phyloP scores from a whole-genome alignment of 2,113 vertebrate species.

The Perccottus glenii region DNA sequence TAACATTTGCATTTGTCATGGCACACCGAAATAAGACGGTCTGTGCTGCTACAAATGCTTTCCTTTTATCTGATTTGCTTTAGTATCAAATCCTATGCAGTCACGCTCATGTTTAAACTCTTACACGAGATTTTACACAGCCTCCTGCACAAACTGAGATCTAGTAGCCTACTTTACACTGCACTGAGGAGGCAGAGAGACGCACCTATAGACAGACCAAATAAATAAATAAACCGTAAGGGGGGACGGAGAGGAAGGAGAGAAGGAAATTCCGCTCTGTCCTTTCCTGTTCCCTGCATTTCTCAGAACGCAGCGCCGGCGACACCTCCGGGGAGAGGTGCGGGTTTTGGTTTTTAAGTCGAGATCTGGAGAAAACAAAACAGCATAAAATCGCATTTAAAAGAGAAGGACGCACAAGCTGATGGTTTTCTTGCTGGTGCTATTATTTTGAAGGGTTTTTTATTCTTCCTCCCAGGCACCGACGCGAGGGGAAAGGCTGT shows the following conservation, averaged over 20 bases:
- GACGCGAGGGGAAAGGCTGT: constrained; percentile 17
- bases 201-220: constrained; percentile 32
- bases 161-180: not conserved
- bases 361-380: constrained; percentile 26
- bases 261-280: constrained; percentile 47
- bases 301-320: constrained; percentile 51
- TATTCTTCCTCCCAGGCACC: constrained; percentile 17
- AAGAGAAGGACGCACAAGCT: constrained; percentile 5
- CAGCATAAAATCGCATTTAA: constrained; percentile 17
- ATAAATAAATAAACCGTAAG: constrained; percentile 52
- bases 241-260: constrained; percentile 11
- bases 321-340: constrained; percentile 55
- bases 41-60: too few species aligned
- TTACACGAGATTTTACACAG: not conserved
- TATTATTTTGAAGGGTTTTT: constrained; percentile 31
- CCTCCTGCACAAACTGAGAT: not conserved
- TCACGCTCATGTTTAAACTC: not conserved
- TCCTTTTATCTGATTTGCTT: too few species aligned
- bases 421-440: constrained; percentile 18
- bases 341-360: constrained; percentile 56
- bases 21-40: too few species aligned
- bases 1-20: too few species aligned
- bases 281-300: constrained; percentile 37
- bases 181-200: constrained; percentile 21
- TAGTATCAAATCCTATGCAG: too few species aligned